Percentiles rank a stretch among this genome's conserved stretches.
Evolutionary conservation across 2,888 invertebrate species (phyloP).

Genomic region (Macrophya annulata): DNA sequence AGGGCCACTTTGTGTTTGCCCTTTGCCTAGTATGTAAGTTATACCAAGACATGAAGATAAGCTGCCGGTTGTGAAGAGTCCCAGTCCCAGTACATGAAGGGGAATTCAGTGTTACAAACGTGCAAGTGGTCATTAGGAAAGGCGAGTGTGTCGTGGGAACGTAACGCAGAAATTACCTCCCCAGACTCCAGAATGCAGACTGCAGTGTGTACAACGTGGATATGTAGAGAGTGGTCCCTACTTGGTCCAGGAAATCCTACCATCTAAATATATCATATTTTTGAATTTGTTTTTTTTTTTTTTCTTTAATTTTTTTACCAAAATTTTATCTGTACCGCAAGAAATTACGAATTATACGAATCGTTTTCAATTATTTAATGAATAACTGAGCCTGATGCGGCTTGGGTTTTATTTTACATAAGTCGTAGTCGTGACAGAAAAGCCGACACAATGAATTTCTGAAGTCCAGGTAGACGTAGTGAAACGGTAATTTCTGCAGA

Average conservation of each 20-base stretch:
- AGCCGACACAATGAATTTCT: constrained; percentile 18
- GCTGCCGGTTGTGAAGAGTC: constrained; percentile 44
- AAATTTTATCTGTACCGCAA: not conserved
- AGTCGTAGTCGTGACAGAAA: not conserved
- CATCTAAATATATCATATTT: not conserved
- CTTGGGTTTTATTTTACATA: not conserved
- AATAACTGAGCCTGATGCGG: not conserved
- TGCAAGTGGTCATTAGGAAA: constrained; percentile 47
- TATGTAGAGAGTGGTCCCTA: constrained; percentile 1
- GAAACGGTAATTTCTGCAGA: constrained; percentile 20
- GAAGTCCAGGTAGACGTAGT: not conserved
- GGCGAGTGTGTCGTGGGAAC: constrained; percentile 54
- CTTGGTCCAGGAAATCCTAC: not conserved
- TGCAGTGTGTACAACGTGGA: constrained; percentile 5
- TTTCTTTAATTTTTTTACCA: not conserved
- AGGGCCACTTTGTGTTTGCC: constrained; percentile 48
- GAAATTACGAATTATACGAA: not conserved
- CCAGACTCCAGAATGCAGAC: not conserved
- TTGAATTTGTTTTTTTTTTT: too few species aligned
- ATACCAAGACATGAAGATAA: constrained; percentile 35
- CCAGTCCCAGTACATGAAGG: constrained; percentile 43
- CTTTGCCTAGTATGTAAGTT: constrained; percentile 18
- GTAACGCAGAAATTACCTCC: constrained; percentile 34
- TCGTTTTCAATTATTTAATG: not conserved
- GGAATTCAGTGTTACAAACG: constrained; percentile 49